These are phyloP conservation scores for Laticauda laticaudata DNA, from an alignment of 2,113 vertebrate genomes.

Conservation along the genomic window DNA sequence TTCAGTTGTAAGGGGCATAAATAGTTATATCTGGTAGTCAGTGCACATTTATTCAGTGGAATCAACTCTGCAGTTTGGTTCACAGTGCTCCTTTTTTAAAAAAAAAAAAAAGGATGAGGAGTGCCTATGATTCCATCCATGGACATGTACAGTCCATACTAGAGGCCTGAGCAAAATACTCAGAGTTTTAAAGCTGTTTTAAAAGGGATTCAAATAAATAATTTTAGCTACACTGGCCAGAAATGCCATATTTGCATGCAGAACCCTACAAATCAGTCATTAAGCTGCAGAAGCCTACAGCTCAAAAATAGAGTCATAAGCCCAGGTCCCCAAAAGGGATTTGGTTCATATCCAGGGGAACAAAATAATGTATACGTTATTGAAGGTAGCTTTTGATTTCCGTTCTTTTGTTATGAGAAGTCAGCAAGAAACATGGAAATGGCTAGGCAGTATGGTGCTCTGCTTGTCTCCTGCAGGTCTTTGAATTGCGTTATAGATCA, in stretches of 20 bases:
- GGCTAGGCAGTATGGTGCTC: neutral
- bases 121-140: neutral
- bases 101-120: neutral
- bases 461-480: conserved; percentile 69
- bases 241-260: neutral
- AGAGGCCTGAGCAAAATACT: neutral
- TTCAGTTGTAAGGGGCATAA: neutral
- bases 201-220: neutral
- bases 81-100: neutral
- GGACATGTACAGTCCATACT: neutral
- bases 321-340: neutral
- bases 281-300: neutral
- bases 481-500: conserved; percentile 81
- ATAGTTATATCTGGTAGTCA: neutral
- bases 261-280: neutral
- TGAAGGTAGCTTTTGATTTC: neutral
- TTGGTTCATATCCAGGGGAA: neutral
- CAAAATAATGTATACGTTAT: neutral
- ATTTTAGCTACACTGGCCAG: neutral
- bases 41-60: neutral
- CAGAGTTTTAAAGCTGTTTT: neutral
- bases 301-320: neutral
- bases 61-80: neutral
- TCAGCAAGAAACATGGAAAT: neutral
- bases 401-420: neutral